Evolutionary conservation across 2,888 invertebrate genomes (phyloP).

Genomic region (Scotopteryx bipunctaria): DNA sequence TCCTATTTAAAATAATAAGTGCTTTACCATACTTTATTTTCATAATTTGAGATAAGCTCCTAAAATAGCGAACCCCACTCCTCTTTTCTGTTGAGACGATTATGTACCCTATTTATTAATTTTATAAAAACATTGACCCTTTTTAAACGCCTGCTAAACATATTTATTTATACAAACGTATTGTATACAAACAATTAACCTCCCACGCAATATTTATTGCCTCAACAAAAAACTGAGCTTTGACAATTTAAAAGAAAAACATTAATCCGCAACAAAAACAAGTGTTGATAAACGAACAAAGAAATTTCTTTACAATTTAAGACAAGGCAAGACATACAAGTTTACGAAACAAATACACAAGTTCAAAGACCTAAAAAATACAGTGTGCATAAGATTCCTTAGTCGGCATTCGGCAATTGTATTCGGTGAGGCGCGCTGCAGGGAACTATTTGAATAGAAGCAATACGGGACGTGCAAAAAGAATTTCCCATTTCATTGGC

Average conservation of each 20-base stretch:
- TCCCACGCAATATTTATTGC: too few relatives aligned
- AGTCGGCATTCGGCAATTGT: slow-evolving; percentile 18
- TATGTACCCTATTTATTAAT: too few relatives aligned
- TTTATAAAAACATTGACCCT: too few relatives aligned
- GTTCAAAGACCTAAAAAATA: slow-evolving; percentile 16
- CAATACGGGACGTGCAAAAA: slow-evolving; percentile 38
- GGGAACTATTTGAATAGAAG: slow-evolving; percentile 35
- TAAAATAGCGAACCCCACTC: too few relatives aligned
- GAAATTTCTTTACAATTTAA: not conserved
- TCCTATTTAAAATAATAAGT: slow-evolving; percentile 9
- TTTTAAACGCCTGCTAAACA: too few relatives aligned
- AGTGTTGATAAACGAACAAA: slow-evolving; percentile 5
- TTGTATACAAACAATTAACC: too few relatives aligned
- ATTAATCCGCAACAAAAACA: slow-evolving; percentile 1
- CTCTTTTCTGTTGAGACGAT: too few relatives aligned
- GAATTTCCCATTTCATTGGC: slow-evolving; percentile 42
- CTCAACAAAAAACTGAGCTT: not conserved
- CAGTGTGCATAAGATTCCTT: slow-evolving; percentile 9
- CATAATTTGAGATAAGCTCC: not conserved
- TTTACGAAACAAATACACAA: not conserved
- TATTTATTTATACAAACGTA: too few relatives aligned
- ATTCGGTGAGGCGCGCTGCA: slow-evolving; percentile 17
- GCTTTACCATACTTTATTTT: not conserved
- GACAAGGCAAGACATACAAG: slow-evolving; percentile 1
- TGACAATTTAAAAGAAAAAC: slow-evolving; percentile 2